These are phyloP conservation scores for Oryctes rhinoceros DNA, from an alignment of 1,140 invertebrate genomes.

Conservation along the genomic window DNA sequence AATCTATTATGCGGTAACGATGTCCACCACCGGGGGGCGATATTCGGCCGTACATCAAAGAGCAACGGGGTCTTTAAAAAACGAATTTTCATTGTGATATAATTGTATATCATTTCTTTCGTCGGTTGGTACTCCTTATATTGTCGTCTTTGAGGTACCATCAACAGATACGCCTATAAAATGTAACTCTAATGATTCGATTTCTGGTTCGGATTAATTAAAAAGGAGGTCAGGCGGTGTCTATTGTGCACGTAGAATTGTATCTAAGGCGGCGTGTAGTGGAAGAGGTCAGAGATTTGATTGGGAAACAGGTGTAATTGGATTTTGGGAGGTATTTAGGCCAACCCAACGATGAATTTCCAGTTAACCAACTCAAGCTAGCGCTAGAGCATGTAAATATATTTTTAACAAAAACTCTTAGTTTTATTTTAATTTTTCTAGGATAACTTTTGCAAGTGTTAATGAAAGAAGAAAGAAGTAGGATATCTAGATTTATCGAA, in stretches of 20 bases:
- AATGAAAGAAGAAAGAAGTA: too few species aligned
- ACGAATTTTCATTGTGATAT: conserved; percentile 35
- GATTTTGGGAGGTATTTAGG: too few species aligned
- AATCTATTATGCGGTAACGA: conserved; percentile 45
- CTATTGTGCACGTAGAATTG: background rate
- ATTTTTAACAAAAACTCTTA: too few species aligned
- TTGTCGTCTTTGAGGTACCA: background rate
- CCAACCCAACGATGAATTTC: too few species aligned
- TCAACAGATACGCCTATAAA: background rate
- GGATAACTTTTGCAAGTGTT: too few species aligned
- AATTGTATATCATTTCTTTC: conserved; percentile 28
- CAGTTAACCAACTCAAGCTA: too few species aligned
- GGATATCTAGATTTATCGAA: too few species aligned
- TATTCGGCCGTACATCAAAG: conserved; percentile 41
- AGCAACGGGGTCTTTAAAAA: conserved; percentile 7
- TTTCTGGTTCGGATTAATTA: conserved; percentile 10
- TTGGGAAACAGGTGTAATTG: too few species aligned
- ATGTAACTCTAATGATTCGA: conserved; percentile 5
- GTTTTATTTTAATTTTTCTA: too few species aligned
- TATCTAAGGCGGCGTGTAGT: too few species aligned
- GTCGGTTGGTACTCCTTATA: background rate
- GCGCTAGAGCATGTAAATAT: too few species aligned
- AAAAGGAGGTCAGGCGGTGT: background rate
- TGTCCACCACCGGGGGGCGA: conserved; percentile 40
- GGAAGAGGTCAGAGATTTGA: too few species aligned